Evolutionary conservation across 1,140 invertebrate genomes (phyloP), one percentile per base, ranked within the genome.

Genomic region (Planococcus citri): DNA sequence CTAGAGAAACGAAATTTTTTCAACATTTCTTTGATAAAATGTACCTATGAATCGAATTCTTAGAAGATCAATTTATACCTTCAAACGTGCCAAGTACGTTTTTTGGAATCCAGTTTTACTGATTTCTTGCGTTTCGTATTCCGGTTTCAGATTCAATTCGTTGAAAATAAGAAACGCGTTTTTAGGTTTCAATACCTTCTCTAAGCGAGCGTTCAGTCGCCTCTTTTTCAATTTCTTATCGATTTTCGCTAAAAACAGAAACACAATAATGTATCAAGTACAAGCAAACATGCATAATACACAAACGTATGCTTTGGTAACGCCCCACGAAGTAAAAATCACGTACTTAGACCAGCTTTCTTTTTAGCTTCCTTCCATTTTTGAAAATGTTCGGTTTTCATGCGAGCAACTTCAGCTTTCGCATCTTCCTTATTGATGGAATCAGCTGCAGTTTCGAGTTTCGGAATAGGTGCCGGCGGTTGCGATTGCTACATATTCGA

Each of bases 71-170:
- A n/a, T n/a, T n/a, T n/a, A 3, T 64, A 64, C 60, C 24, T 64
- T 64, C 4, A 64, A 20, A 25, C 10, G 25, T 9, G 60, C 60
- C 25, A 27, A 9, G 22, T 64, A 64, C 20, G 60, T 64, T 64
- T 64, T 64, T 12, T 64, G 21, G 24, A 64, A 64, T 24, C 60
- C 60, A 17, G 60, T 10, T 64, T 64, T 64, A 9, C 10, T 27
- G 12, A 64, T 17, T 64, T 64, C 60, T 64, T 64, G 21, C 21
- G 24, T 64, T 64, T 64, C 60, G 60, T 64, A 64, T 64, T 64
- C 60, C 20, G 60, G 60, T 64, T 27, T 64, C 60, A 64, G 20
- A 64, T 64, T 64, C 24, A 64, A 64, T 64, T 64, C 60, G 22
- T 64, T 64, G 60, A 64, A 64, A 10, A 64, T 64, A 12, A 64